Evolutionary conservation across 2,113 vertebrate species (phyloP), one percentile per base, ranked within the genome.

Genomic region (Xyrauchen texanus): DNA sequence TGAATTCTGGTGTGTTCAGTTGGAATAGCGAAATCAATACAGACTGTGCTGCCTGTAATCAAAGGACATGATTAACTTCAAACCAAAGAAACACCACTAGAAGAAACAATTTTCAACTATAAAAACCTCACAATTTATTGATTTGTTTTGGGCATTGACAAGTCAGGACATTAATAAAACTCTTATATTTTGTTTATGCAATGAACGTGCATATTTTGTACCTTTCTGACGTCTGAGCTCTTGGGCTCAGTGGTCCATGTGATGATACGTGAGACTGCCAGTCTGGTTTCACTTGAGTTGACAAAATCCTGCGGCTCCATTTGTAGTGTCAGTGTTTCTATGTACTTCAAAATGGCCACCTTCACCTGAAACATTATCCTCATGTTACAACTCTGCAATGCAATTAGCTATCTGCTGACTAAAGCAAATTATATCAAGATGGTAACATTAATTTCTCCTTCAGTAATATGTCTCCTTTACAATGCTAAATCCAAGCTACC

Each of bases 181-280:
- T 42, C 45, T 12, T 4, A 75, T 51, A 51, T 7, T 51, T 16
- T 15, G 0, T 16, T 7, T 3, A 52, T 34, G 21, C 55, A 45
- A 2, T 13, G 13, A n/a, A 4, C 15, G 45, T 52, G 13, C 42
- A 8, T 51, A 42, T 34, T 4, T 51, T 65, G 7, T 81, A 98
- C 96, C 96, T 98, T 98, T 79, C 96, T 93, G 91, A 99, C 95
- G 11, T 99, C 97, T 46, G 96, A 96, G 89, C 96, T 98, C 90
- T 98, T 98, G 63, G 96, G 96, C 89, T 99, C 97, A 76, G 95
- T 97, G 75, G 97, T 99, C 97, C 97, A 99, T 42, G 97, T 98
- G 88, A 99, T 98, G 86, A 99, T 95, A 62, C 97, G 95, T 53
- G 97, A 99, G 69, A 99, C 95, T 4, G 97, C 97, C 83, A 98